Conservation (phyloP, 2,113 vertebrate species). For the Hiodon alosoides region DNA sequence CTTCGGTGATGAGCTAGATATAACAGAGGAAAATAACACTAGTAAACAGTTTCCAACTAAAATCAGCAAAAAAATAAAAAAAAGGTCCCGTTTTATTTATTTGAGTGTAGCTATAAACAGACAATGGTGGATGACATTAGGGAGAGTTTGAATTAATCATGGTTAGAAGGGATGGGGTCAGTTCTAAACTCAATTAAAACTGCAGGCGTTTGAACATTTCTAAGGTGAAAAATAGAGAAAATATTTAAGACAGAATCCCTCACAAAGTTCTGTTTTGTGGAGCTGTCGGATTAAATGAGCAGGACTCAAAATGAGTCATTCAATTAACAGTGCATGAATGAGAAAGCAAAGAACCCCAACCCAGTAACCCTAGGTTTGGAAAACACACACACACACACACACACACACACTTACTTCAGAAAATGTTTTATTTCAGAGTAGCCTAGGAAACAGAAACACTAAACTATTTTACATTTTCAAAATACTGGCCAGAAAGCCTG, state of each 20-base stretch:
- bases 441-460: background rate
- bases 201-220: too few relatives aligned
- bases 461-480: background rate
- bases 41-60: conserved; percentile 2
- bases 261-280: too few relatives aligned
- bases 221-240: too few relatives aligned
- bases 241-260: too few relatives aligned
- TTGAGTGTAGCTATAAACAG: background rate
- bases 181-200: too few relatives aligned
- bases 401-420: background rate
- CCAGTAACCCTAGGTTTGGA: too few relatives aligned
- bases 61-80: conserved; percentile 3
- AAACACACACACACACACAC: background rate
- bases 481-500: background rate
- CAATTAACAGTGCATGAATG: background rate
- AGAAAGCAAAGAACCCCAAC: too few relatives aligned
- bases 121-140: background rate
- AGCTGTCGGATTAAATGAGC: too few relatives aligned
- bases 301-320: too few relatives aligned
- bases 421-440: background rate
- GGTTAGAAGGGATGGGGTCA: too few relatives aligned
- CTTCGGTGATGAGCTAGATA: conserved; percentile 6
- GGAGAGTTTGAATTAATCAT: background rate
- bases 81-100: background rate
- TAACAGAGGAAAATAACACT: background rate